Conservation (phyloP, 2,797 vertebrate genomes). For the Alectoris magna region DNA sequence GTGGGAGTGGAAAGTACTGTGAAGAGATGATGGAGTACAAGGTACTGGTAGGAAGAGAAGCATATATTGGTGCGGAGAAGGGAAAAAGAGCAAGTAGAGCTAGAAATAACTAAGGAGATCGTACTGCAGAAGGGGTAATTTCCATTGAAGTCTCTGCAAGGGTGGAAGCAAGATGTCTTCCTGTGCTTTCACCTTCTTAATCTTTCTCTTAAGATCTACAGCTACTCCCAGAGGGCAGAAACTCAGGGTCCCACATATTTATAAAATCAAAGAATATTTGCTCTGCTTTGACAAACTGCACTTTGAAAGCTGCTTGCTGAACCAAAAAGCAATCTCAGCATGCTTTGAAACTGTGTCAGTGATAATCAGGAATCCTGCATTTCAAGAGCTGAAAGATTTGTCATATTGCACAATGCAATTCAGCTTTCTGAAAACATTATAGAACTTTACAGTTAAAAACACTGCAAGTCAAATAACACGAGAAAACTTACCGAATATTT, state of each 20-base stretch:
- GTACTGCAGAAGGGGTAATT: not conserved
- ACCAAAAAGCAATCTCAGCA: not conserved
- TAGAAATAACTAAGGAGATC: not conserved
- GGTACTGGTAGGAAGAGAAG: not conserved
- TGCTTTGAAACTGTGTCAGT: not conserved
- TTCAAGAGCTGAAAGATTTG: not conserved
- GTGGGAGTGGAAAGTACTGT: accelerated
- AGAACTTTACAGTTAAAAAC: not conserved
- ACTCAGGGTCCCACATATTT: accelerated
- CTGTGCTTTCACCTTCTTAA: not conserved
- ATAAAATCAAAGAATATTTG: not conserved
- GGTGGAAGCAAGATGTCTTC: not conserved
- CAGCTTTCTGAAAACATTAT: not conserved
- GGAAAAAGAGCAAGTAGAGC: not conserved
- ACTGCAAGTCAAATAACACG: not conserved
- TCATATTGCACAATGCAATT: not conserved
- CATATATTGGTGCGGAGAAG: not conserved
- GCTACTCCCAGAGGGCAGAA: not conserved
- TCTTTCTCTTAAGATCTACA: not conserved
- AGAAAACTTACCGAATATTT: not conserved
- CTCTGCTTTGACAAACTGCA: not conserved
- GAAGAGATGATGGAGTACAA: not conserved
- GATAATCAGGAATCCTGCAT: not conserved
- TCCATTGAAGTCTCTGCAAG: not conserved
- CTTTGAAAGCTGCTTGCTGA: not conserved